These are phyloP conservation scores for Anthopleura sola DNA, from an alignment of 64 coral and sea anemone species.

Conservation along the genomic window DNA sequence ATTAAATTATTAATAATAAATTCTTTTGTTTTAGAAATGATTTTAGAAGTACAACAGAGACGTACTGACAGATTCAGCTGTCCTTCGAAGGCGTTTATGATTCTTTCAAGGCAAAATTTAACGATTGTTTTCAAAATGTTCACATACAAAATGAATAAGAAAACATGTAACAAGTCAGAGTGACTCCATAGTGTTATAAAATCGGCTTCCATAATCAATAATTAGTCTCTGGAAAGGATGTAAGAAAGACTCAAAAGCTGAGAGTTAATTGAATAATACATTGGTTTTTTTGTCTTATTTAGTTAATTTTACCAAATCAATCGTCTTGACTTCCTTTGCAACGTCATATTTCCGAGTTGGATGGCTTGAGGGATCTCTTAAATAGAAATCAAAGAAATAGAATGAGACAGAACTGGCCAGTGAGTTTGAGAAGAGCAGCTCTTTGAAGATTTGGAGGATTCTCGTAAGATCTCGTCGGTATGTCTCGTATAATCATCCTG, in stretches of 20 bases:
- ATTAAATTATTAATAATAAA: not conserved
- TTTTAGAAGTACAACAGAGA: not conserved
- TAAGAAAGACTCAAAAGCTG: not conserved
- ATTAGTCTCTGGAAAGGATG: not conserved
- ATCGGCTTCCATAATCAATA: not conserved
- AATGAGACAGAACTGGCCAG: not conserved
- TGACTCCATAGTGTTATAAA: not conserved
- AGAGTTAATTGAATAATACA: not conserved
- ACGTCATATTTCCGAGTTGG: not conserved
- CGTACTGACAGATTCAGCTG: not conserved
- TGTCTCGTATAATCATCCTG: not conserved
- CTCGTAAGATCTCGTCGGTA: not conserved
- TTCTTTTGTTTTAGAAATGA: not conserved
- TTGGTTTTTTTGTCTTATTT: not conserved
- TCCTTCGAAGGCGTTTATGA: not conserved
- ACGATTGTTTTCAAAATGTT: not conserved
- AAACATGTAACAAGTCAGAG: not conserved
- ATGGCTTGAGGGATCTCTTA: not conserved
- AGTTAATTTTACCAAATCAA: slow-evolving; percentile 3
- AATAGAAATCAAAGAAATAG: not conserved
- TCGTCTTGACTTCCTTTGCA: not conserved
- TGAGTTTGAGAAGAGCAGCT: not conserved
- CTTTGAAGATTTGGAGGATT: no score
- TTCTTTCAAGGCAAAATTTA: not conserved
- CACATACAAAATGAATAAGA: not conserved